Evolutionary conservation across 2,113 vertebrate species (phyloP).

Genomic region (Notothenia coriiceps): DNA sequence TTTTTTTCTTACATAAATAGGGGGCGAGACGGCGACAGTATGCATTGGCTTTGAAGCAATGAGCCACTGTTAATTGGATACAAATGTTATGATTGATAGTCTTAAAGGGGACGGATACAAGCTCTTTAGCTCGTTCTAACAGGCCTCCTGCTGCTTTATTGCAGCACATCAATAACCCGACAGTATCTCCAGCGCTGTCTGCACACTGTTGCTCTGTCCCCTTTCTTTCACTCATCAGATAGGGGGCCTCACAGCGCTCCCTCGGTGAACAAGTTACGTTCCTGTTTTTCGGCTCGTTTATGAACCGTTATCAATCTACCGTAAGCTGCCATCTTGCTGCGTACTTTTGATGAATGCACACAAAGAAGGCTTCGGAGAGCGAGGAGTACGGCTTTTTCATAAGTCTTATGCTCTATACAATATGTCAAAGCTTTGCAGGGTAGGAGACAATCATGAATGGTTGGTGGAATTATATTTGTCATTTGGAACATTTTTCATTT

Average conservation of each 20-base stretch:
- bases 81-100: slow-evolving; percentile 56
- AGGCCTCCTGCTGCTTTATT: slow-evolving; percentile 60
- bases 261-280: slow-evolving; percentile 19
- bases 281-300: slow-evolving; percentile 41
- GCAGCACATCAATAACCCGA: slow-evolving; percentile 62
- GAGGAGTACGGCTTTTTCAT: slow-evolving; percentile 1
- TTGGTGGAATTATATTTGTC: slow-evolving; percentile 39
- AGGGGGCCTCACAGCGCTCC: slow-evolving; percentile 39
- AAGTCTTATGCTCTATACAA: slow-evolving; percentile 22
- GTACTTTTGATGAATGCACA: slow-evolving; percentile 46
- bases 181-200: slow-evolving; percentile 54
- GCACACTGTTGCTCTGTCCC: slow-evolving; percentile 45
- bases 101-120: slow-evolving; percentile 31
- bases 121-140: slow-evolving; percentile 54
- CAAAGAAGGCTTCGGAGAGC: slow-evolving; percentile 30
- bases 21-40: not conserved
- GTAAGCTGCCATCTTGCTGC: slow-evolving; percentile 3
- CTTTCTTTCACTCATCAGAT: slow-evolving; percentile 57
- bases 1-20: slow-evolving; percentile 5
- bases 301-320: slow-evolving; percentile 57
- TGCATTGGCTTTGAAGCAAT: slow-evolving; percentile 3
- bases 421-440: slow-evolving; percentile 38
- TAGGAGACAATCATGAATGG: slow-evolving; percentile 6
- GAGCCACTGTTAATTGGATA: slow-evolving; percentile 41
- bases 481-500: slow-evolving; percentile 24